These are phyloP conservation scores for Chrysotoxum bicinctum DNA, from an alignment of 2,888 invertebrate species.

Conservation along the genomic window DNA sequence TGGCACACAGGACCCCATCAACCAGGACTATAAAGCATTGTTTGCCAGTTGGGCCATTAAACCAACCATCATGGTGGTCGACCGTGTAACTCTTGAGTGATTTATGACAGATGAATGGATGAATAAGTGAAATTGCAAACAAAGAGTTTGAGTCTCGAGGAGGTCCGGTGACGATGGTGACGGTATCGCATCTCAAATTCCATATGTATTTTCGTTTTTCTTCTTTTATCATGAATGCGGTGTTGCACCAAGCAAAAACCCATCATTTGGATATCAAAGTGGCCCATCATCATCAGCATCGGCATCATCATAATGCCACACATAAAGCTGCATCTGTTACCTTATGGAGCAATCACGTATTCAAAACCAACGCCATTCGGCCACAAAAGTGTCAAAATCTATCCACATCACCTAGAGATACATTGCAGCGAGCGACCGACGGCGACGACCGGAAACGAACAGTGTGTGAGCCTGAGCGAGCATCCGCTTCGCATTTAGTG, in stretches of 20 bases:
- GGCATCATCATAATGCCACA: conserved; percentile 27
- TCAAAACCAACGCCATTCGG: conserved; percentile 59
- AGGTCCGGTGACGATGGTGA: neutral
- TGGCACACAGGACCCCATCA: neutral
- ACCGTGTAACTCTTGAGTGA: conserved; percentile 65
- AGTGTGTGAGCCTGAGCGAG: conserved; percentile 1
- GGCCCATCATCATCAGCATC: conserved; percentile 62
- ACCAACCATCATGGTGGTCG: conserved; percentile 61
- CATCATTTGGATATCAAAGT: conserved; percentile 66
- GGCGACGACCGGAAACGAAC: neutral
- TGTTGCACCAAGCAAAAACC: conserved; percentile 31
- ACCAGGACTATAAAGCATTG: conserved; percentile 40
- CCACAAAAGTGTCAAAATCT: conserved; percentile 77
- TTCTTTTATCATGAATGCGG: conserved; percentile 37
- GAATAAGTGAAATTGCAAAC: conserved; percentile 62
- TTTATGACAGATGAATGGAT: conserved; percentile 70
- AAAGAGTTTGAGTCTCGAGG: conserved; percentile 31
- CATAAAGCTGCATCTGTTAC: conserved; percentile 58
- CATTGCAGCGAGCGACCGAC: conserved; percentile 32
- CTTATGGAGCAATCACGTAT: conserved; percentile 40
- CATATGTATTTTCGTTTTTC: too few species aligned
- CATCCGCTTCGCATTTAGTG: conserved; percentile 40
- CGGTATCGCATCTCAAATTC: conserved; percentile 60
- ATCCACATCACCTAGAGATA: conserved; percentile 76
- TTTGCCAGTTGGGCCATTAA: conserved; percentile 25